Evolutionary conservation across 2,113 vertebrate species (phyloP).

Genomic region (Rhipidura dahli): DNA sequence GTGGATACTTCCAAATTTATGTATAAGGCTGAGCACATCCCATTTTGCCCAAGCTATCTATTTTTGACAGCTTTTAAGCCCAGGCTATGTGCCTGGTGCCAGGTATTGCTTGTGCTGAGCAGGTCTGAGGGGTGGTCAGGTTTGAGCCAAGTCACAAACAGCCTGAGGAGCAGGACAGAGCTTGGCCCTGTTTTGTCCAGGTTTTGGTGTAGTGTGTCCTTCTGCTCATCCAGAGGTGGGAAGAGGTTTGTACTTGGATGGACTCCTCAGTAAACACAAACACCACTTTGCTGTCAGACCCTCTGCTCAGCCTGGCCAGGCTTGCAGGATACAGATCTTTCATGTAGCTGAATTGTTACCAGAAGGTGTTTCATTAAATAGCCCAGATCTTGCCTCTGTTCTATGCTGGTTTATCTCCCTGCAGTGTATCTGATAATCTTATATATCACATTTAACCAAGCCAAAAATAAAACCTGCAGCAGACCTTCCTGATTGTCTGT

Average conservation of each 20-base stretch:
- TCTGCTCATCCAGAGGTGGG: background rate
- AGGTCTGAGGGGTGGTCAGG: background rate
- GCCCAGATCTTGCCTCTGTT: conserved; percentile 14
- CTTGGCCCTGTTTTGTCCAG: background rate
- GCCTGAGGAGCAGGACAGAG: background rate
- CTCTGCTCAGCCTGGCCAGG: background rate
- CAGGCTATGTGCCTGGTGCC: background rate
- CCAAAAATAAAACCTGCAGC: conserved; percentile 48
- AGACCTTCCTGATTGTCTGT: conserved; percentile 27
- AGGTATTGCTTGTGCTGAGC: background rate
- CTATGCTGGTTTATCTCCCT: background rate
- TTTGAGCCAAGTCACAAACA: background rate
- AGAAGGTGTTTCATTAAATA: conserved; percentile 61
- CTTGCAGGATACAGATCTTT: background rate
- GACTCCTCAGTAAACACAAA: background rate
- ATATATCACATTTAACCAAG: background rate
- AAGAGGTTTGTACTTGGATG: background rate
- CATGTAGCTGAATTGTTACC: background rate
- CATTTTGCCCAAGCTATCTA: background rate
- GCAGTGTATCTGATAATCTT: conserved; percentile 19
- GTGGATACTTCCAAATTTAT: background rate
- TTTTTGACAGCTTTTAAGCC: background rate
- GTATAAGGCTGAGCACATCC: background rate
- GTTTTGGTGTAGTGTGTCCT: background rate
- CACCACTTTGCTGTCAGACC: background rate